Conservation (phyloP, 2,888 invertebrate genomes). For the Caenorhabditis sp. region DNA sequence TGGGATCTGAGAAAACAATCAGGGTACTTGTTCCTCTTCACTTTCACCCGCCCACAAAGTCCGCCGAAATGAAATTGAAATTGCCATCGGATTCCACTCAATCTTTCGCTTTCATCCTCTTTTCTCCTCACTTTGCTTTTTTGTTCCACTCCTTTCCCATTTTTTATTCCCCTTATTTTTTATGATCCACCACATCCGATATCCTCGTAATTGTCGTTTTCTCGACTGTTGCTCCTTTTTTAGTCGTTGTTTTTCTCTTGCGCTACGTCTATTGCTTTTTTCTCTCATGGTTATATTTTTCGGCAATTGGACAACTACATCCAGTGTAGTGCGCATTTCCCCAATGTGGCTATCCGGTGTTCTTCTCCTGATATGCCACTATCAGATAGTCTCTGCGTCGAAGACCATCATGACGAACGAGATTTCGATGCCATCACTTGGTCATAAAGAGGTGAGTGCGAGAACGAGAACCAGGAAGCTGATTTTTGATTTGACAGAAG, state of each 20-base stretch:
- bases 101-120: conserved; percentile 44
- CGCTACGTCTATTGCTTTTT: neutral
- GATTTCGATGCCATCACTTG: conserved; percentile 63
- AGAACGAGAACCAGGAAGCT: conserved; percentile 22
- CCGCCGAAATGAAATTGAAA: conserved; percentile 46
- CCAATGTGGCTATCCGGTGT: conserved; percentile 61
- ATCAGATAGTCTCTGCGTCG: conserved; percentile 50
- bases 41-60: conserved; percentile 40
- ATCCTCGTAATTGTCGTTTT: conserved; percentile 12
- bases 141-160: conserved; percentile 18
- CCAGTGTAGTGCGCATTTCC: conserved; percentile 23
- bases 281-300: conserved; percentile 20
- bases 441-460: conserved; percentile 48
- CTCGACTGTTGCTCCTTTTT: conserved; percentile 33
- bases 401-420: conserved; percentile 65
- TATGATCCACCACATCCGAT: conserved; percentile 2
- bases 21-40: conserved; percentile 49
- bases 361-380: conserved; percentile 61
- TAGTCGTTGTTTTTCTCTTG: neutral
- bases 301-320: conserved; percentile 13
- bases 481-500: conserved; percentile 37
- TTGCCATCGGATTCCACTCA: conserved; percentile 44
- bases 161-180: conserved; percentile 11
- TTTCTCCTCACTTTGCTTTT: neutral
- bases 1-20: conserved; percentile 41